phyloP scores from a whole-genome alignment of 2,113 vertebrate genomes.

The Gavialis gangeticus region DNA sequence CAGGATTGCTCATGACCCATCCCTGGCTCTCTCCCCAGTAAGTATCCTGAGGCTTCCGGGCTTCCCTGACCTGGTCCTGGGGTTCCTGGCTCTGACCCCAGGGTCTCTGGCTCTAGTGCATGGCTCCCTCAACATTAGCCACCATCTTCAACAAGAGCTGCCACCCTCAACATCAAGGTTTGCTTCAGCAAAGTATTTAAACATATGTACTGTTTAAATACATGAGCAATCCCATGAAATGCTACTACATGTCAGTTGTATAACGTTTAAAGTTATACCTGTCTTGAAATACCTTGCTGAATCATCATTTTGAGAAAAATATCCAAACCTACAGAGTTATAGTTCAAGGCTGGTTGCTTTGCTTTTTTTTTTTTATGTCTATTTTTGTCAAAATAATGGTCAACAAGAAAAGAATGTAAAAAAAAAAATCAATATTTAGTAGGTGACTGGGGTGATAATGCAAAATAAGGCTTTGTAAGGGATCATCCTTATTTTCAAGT shows the following conservation, averaged over 20 bases:
- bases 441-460: neutral
- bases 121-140: too few relatives aligned
- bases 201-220: slow-evolving; percentile 4
- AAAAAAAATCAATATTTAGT: neutral
- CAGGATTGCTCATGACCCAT: too few relatives aligned
- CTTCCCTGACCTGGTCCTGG: too few relatives aligned
- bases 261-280: neutral
- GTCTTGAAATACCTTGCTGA: slow-evolving; percentile 34
- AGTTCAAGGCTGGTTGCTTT: neutral
- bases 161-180: slow-evolving; percentile 4
- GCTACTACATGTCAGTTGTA: too few relatives aligned
- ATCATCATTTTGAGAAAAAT: slow-evolving; percentile 25
- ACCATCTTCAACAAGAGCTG: too few relatives aligned
- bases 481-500: neutral
- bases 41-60: too few relatives aligned
- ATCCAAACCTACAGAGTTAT: neutral
- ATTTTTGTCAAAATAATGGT: neutral
- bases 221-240: neutral
- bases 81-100: too few relatives aligned
- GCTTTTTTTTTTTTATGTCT: neutral
- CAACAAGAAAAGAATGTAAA: slow-evolving; percentile 1
- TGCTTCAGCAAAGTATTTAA: slow-evolving; percentile 23
- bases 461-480: neutral
- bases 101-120: too few relatives aligned
- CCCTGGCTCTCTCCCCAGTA: too few relatives aligned